phyloP scores from a whole-genome alignment of 2,113 vertebrate species.

The Gila orcuttii region DNA sequence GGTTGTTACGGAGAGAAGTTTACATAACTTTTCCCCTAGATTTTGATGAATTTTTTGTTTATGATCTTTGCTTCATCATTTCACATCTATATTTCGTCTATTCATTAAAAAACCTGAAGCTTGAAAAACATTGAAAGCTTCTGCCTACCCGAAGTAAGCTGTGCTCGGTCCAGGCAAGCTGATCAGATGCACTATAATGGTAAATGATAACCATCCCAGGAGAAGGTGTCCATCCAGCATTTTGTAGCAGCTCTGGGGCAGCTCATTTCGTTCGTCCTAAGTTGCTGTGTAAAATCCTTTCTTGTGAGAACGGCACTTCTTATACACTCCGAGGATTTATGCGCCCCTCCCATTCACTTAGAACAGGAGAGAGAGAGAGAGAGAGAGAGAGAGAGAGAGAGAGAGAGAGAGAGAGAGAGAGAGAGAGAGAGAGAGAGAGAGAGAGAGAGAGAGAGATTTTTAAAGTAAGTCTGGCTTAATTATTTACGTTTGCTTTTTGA shows the following conservation, averaged over 20 bases:
- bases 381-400: constrained; percentile 38
- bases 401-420: constrained; percentile 50
- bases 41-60: neutral
- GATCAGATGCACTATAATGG: constrained; percentile 82
- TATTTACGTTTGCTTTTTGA: constrained; percentile 19
- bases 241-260: constrained; percentile 89
- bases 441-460: constrained; percentile 32
- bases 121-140: constrained; percentile 1
- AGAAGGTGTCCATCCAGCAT: constrained; percentile 93
- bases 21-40: neutral
- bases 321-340: constrained; percentile 76
- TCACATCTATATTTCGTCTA: neutral
- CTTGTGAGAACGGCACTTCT: constrained; percentile 75
- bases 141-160: constrained; percentile 87
- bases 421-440: constrained; percentile 13
- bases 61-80: neutral
- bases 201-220: constrained; percentile 87
- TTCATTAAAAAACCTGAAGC: neutral
- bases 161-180: constrained; percentile 78
- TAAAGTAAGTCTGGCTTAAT: constrained; percentile 17
- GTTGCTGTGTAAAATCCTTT: constrained; percentile 79
- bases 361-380: constrained; percentile 26
- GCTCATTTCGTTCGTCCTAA: constrained; percentile 89
- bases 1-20: neutral
- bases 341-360: constrained; percentile 72